These are phyloP conservation scores for Autographa pulchrina DNA, from an alignment of 2,888 invertebrate genomes.

Conservation along the genomic window DNA sequence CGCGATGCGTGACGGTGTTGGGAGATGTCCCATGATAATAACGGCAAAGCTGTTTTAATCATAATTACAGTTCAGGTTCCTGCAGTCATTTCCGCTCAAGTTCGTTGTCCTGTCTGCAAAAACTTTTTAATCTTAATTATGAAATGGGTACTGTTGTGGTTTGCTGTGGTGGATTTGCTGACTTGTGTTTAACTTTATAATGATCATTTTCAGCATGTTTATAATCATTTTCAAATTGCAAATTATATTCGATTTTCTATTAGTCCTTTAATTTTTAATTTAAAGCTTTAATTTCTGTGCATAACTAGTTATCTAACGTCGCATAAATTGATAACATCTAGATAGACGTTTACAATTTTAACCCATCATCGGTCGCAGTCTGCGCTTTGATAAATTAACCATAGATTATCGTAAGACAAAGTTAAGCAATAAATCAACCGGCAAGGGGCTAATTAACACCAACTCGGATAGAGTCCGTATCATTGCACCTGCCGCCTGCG, in stretches of 20 bases:
- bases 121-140: conserved; percentile 15
- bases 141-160: background rate
- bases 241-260: too few species aligned
- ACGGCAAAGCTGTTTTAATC: conserved; percentile 55
- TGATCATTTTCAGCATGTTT: background rate
- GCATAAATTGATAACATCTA: conserved; percentile 45
- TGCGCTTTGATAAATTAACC: conserved; percentile 69
- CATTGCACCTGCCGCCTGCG: conserved; percentile 74
- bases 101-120: conserved; percentile 49
- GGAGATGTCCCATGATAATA: conserved; percentile 75
- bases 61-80: conserved; percentile 55
- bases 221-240: conserved; percentile 28
- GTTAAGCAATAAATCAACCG: conserved; percentile 79
- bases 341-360: conserved; percentile 52
- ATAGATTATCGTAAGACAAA: conserved; percentile 73
- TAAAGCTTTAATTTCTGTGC: conserved; percentile 20
- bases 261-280: conserved; percentile 30
- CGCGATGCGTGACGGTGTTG: conserved; percentile 78
- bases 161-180: background rate
- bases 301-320: conserved; percentile 45
- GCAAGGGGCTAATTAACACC: conserved; percentile 80
- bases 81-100: conserved; percentile 51
- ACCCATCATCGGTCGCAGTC: conserved; percentile 62
- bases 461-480: conserved; percentile 68
- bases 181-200: background rate